These are phyloP conservation scores for Lydus trimaculatus DNA, from an alignment of 2,888 invertebrate species.

Conservation along the genomic window DNA sequence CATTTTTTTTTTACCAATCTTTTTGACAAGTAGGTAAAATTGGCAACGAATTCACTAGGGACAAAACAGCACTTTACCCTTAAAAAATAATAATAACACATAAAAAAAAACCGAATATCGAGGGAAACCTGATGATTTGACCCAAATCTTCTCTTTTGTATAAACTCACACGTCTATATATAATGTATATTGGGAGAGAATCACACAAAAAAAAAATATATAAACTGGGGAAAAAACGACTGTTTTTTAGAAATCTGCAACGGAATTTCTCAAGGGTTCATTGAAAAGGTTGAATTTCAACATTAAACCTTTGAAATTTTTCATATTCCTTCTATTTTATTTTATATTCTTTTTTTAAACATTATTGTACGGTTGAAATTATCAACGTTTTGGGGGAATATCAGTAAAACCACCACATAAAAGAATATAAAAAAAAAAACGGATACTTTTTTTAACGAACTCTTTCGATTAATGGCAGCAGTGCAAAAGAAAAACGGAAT, in stretches of 20 bases:
- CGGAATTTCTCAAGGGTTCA: conserved; percentile 56
- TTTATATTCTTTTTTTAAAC: no score
- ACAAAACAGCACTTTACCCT: conserved; percentile 54
- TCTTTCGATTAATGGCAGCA: conserved; percentile 14
- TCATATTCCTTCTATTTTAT: conserved; percentile 26
- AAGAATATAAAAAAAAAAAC: conserved; percentile 15
- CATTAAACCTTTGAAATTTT: conserved; percentile 37
- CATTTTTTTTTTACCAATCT: conserved; percentile 34
- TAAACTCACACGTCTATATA: conserved; percentile 13
- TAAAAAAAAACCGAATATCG: conserved; percentile 48
- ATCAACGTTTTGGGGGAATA: conserved; percentile 24
- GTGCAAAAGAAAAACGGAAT: background rate
- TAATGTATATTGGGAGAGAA: background rate
- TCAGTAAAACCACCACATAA: conserved; percentile 14
- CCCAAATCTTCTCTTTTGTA: conserved; percentile 47
- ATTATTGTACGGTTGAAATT: conserved; percentile 5
- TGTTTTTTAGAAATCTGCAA: conserved; percentile 48
- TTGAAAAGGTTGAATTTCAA: conserved; percentile 43
- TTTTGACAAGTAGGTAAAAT: conserved; percentile 54
- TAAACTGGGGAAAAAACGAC: conserved; percentile 42
- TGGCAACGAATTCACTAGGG: conserved; percentile 44
- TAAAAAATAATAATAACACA: no score
- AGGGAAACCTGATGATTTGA: conserved; percentile 48
- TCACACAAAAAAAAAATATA: background rate
- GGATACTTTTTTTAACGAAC: conserved; percentile 24